A percentile compares a stretch with the other conserved stretches of the same genome.
phyloP scores from a whole-genome alignment of 1,140 invertebrate species.

The Trichogramma pretiosum region DNA sequence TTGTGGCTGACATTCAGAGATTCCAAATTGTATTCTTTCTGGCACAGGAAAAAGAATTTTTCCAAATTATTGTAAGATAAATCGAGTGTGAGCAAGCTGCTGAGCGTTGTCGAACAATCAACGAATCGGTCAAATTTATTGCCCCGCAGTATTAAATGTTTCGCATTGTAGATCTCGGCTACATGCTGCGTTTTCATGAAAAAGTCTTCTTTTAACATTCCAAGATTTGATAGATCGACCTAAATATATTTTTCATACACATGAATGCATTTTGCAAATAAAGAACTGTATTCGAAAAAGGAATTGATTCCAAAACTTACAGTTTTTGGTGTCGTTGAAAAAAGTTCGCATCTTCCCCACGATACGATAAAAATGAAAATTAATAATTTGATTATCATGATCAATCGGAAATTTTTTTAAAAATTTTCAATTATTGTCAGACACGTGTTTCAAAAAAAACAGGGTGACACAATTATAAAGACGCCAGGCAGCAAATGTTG shows the following conservation, averaged over 20 bases:
- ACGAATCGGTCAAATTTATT: constrained; percentile 41
- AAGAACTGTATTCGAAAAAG: no score
- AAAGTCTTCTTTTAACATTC: constrained; percentile 36
- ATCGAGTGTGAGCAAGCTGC: constrained; percentile 29
- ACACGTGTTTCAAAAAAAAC: no score
- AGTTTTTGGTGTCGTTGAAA: no score
- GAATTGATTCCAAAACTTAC: no score
- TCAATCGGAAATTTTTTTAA: no score
- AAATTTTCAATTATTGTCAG: no score
- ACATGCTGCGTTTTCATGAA: constrained; percentile 31
- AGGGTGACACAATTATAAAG: no score
- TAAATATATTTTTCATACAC: constrained; percentile 21
- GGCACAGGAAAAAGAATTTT: constrained; percentile 37
- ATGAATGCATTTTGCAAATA: no score
- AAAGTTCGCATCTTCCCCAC: no score
- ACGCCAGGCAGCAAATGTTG: no score
- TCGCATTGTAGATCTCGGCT: constrained; percentile 29
- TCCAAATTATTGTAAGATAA: constrained; percentile 39
- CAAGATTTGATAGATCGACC: constrained; percentile 33
- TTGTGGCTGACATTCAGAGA: constrained; percentile 40
- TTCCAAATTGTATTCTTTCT: constrained; percentile 34
- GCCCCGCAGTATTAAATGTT: constrained; percentile 31
- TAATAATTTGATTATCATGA: no score
- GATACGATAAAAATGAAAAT: no score
- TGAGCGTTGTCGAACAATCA: constrained; percentile 38